Conservation (phyloP, 2,113 vertebrate genomes). For the Petrocephalus microphthalmus region DNA sequence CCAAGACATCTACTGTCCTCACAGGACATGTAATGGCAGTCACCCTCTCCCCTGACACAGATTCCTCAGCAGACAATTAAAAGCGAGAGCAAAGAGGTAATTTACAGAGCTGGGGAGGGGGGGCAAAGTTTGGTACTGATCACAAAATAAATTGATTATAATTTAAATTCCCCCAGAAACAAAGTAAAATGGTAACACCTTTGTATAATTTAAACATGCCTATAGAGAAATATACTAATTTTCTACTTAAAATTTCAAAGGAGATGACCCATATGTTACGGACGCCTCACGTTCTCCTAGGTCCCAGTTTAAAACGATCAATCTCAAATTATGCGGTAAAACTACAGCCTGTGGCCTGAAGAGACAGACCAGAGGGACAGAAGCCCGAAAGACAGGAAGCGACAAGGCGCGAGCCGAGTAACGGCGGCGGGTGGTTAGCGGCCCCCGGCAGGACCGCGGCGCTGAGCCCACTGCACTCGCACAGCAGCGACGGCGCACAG, state of each 20-base stretch:
- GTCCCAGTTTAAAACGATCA: background rate
- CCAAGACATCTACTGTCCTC: background rate
- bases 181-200: background rate
- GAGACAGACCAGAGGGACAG: background rate
- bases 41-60: background rate
- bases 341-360: background rate
- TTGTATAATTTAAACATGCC: background rate
- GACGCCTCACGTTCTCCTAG: background rate
- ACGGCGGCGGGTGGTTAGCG: background rate
- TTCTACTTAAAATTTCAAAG: background rate
- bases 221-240: background rate
- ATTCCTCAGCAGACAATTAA: background rate
- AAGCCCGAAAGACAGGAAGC: background rate
- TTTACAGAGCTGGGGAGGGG: background rate
- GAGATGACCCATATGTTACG: background rate
- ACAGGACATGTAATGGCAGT: background rate
- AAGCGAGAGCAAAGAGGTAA: background rate
- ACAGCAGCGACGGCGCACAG: background rate
- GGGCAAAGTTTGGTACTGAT: background rate
- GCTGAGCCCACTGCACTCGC: background rate
- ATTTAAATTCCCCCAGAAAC: background rate
- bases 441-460: background rate
- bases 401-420: background rate
- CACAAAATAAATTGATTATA: background rate
- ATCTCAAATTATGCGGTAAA: background rate